Conservation (phyloP, 2,797 vertebrate genomes). For the Simalia tracyae region DNA sequence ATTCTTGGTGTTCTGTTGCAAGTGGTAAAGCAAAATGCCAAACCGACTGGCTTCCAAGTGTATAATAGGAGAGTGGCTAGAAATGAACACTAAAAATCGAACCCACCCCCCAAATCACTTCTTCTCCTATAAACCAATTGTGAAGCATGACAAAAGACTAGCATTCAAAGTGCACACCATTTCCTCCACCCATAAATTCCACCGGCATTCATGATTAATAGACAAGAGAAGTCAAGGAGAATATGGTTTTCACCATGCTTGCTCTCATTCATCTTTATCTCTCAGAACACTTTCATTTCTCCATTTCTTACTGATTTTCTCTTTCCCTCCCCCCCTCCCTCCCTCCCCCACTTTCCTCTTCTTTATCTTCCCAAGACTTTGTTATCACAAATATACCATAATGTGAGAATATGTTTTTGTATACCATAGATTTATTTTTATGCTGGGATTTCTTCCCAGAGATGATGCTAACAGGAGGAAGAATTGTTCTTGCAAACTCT, state of each 20-base stretch:
- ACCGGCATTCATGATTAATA: background rate
- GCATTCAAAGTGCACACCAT: background rate
- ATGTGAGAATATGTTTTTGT: background rate
- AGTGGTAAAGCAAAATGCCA: background rate
- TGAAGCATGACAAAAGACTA: background rate
- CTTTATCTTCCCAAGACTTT: background rate
- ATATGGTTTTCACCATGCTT: background rate
- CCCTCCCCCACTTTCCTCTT: background rate
- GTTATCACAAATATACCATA: background rate
- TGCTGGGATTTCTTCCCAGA: background rate
- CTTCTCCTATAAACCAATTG: background rate
- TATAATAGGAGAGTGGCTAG: background rate
- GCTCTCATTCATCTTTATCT: background rate
- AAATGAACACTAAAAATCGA: background rate
- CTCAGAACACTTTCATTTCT: background rate
- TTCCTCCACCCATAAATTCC: background rate
- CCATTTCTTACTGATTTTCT: background rate
- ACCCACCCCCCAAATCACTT: background rate
- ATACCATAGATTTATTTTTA: background rate
- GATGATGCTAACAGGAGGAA: background rate
- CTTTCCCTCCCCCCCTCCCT: background rate
- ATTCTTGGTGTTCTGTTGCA: too few species aligned
- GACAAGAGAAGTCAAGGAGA: background rate
- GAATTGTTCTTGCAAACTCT: background rate
- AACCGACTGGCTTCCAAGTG: background rate